These are phyloP conservation scores for Tarsius wallacei DNA, from an alignment of 2,797 vertebrate species.

Conservation along the genomic window DNA sequence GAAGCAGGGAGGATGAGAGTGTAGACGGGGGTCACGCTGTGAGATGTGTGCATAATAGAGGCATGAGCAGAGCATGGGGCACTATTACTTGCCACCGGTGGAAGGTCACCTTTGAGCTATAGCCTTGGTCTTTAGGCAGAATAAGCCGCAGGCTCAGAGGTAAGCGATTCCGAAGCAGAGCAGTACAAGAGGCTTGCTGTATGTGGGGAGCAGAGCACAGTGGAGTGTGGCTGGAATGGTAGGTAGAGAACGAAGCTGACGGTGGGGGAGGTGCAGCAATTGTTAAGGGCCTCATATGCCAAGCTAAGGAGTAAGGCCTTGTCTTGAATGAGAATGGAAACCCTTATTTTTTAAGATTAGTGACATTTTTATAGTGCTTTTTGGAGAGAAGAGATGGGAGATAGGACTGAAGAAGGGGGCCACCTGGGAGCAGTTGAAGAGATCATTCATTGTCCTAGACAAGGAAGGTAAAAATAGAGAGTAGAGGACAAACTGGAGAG, in stretches of 20 bases:
- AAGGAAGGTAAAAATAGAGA: not conserved
- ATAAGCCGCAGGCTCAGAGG: not conserved
- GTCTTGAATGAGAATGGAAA: not conserved
- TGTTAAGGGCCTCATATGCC: not conserved
- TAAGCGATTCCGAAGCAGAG: not conserved
- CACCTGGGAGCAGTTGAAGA: not conserved
- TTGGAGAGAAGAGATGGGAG: not conserved
- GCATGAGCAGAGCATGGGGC: not conserved
- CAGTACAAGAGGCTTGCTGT: not conserved
- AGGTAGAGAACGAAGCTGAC: no score
- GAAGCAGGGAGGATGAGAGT: not conserved
- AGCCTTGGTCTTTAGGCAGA: not conserved
- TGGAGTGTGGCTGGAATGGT: no score
- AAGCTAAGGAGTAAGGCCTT: not conserved
- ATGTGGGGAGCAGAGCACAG: fast-evolving
- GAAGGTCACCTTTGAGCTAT: not conserved
- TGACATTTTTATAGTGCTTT: not conserved
- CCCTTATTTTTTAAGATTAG: not conserved
- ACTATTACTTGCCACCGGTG: not conserved
- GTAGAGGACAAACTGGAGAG: not conserved
- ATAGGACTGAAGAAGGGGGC: not conserved
- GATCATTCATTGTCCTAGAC: not conserved
- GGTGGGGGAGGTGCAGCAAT: not conserved
- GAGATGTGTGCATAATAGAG: not conserved
- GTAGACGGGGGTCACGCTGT: not conserved